Evolutionary conservation across 2,113 vertebrate genomes (phyloP).

Genomic region (Rattus norvegicus): GRCr8 NC_086039.1:23745001-23745500

Average conservation of each 20-base stretch:
- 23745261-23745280: background rate
- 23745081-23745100: background rate
- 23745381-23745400: background rate
- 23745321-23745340: background rate
- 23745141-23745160: background rate
- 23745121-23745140: background rate
- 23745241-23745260: background rate
- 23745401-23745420: background rate
- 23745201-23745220: background rate
- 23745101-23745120: background rate
- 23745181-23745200: background rate
- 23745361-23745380: background rate
- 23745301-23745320: background rate
- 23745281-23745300: background rate
- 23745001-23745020: background rate
- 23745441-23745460: background rate
- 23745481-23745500: background rate
- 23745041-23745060: background rate
- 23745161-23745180: background rate
- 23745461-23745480: background rate
- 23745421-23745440: background rate
- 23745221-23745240: background rate
- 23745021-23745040: background rate
- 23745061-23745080: background rate
- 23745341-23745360: background rate